Conservation (phyloP, 53 echinoderm and acorn worm species). For the Henricia sp. region DNA sequence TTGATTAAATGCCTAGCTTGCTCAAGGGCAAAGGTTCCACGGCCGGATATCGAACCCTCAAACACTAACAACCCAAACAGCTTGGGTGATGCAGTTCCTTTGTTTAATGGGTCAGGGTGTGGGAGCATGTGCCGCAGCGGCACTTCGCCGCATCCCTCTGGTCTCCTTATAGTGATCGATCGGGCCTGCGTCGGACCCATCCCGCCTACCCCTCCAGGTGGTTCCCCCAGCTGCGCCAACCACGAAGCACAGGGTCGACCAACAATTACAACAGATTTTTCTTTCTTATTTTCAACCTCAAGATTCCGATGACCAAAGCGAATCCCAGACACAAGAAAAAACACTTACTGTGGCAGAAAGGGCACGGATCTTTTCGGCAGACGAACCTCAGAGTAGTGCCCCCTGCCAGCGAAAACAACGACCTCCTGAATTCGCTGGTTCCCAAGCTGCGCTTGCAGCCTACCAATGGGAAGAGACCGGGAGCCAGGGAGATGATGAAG, state of each 20-base stretch:
- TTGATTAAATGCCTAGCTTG: too few species aligned
- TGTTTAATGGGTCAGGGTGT: too few species aligned
- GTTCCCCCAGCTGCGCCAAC: too few species aligned
- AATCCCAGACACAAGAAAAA: not conserved
- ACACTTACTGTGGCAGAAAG: constrained; percentile 14
- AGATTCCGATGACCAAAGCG: constrained; percentile 10
- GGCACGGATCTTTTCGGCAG: constrained; percentile 16
- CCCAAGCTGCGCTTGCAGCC: not conserved
- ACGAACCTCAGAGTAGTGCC: not conserved
- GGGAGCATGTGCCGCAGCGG: too few species aligned
- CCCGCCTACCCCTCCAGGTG: too few species aligned
- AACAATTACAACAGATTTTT: not conserved
- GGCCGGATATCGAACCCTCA: too few species aligned
- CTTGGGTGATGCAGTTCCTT: too few species aligned
- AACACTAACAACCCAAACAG: too few species aligned
- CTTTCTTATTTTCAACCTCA: not conserved
- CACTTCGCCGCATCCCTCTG: too few species aligned
- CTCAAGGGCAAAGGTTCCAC: too few species aligned
- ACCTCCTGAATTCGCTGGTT: not conserved
- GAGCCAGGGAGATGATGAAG: constrained; percentile 20
- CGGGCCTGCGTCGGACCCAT: too few species aligned
- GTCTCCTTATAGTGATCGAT: too few species aligned
- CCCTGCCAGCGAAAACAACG: not conserved
- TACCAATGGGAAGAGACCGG: not conserved
- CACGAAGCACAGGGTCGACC: not conserved